Base-by-base conservation (phyloP, 2,888 invertebrate species). In the Nezara viridula region DNA sequence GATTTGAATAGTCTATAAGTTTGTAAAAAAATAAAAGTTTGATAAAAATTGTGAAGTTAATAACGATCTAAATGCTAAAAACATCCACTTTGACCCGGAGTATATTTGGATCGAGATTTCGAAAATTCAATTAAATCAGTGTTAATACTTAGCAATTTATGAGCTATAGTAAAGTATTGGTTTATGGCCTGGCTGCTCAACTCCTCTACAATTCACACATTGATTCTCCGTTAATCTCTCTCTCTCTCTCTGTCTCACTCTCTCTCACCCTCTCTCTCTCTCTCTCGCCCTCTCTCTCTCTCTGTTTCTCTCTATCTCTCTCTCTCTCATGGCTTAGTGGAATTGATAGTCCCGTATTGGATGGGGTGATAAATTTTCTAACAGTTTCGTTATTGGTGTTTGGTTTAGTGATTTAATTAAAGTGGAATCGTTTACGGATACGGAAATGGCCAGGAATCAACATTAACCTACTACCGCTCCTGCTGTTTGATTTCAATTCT, bases 331-430 rank as follows among this genome's bases (percentile, higher is more conserved):
- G 32, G 66, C 32, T 73, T 73, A 73, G 21, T 73, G 21, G 37
- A 73, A 73, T 73, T 73, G 66, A 73, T 73, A 32, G 66, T 73
- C 32, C 60, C 27, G 60, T 27, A 37, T 19, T 73, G 32, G 66
- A 16, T 21, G 66, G 19, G 10, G 9, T 6, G 32, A 73, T 73
- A 73, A 37, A 73, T 73, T 73, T 5, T 73, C 66, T 73, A 37
- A 73, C 66, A 37, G 66, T 73, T 73, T 21, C 66, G 66, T 73
- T 73, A 73, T 73, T 73, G 66, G 66, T 73, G 66, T 73, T 73
- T 73, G 66, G 66, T 32, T 73, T 19, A 73, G 66, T 27, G 66
- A 73, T 73, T 32, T 73, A 73, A 73, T 73, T 27, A 73, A 73
- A 37, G 32, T 73, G 16, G 19, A 32, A 32, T 19, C 7, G 66